A percentile compares a stretch with the other conserved stretches of the same genome.
Evolutionary conservation across 2,797 vertebrate species (phyloP).

Genomic region (Acanthurus tractus): DNA sequence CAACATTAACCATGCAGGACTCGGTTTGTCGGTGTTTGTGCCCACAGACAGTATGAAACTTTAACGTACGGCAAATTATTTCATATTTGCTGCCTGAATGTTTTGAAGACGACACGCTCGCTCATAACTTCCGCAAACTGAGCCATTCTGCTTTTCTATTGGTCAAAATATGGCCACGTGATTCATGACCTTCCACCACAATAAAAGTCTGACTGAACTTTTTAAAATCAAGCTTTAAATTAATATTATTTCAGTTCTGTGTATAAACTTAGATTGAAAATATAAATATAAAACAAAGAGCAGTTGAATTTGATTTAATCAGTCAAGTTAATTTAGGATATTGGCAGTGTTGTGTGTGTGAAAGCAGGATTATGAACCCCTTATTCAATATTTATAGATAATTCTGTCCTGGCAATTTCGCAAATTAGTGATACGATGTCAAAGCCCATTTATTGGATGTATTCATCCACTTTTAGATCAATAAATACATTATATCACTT

Average conservation of each 20-base stretch:
- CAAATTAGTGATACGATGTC: background rate
- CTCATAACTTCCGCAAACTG: slow-evolving; percentile 68
- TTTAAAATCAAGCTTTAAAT: no score
- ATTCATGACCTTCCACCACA: slow-evolving; percentile 19
- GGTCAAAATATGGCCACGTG: slow-evolving; percentile 53
- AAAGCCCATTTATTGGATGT: background rate
- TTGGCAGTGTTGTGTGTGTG: background rate
- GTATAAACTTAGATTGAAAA: background rate
- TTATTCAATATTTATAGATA: background rate
- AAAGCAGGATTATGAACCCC: background rate
- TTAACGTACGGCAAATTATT: background rate
- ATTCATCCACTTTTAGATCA: background rate
- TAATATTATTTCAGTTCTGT: no score
- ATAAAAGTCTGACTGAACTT: slow-evolving; percentile 20
- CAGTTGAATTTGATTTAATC: background rate
- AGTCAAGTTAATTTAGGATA: background rate
- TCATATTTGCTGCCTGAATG: background rate
- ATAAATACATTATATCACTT: background rate
- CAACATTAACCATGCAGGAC: rapidly evolving
- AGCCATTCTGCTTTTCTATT: slow-evolving; percentile 47
- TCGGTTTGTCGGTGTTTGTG: background rate
- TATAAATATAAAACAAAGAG: background rate
- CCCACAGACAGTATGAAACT: background rate
- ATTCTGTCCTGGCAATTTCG: background rate
- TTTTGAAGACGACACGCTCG: slow-evolving; percentile 5